These are phyloP conservation scores for Salticus scenicus DNA, from an alignment of 2,888 invertebrate genomes.

Conservation along the genomic window DNA sequence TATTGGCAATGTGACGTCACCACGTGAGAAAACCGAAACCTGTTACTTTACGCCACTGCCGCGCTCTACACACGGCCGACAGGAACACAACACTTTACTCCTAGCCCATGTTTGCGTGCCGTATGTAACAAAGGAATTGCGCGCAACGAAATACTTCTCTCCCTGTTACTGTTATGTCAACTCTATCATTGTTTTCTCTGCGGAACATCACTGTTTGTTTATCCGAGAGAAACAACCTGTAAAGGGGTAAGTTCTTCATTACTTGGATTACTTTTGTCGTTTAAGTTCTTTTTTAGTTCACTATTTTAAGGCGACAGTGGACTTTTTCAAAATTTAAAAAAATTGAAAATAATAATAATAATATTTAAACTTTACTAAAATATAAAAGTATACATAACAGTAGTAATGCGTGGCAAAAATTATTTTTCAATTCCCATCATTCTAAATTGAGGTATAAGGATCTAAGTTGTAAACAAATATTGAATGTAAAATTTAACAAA, in stretches of 20 bases:
- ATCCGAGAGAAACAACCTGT: background rate
- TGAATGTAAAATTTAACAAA: too few relatives aligned
- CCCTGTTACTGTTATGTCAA: slow-evolving; percentile 15
- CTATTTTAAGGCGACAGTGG: too few relatives aligned
- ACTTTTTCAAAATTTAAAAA: too few relatives aligned
- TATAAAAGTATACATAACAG: too few relatives aligned
- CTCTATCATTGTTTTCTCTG: slow-evolving; percentile 24
- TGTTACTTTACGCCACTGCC: slow-evolving; percentile 52
- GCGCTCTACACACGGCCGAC: slow-evolving; percentile 32
- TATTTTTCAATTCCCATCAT: too few relatives aligned
- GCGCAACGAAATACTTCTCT: slow-evolving; percentile 24
- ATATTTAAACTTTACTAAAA: too few relatives aligned
- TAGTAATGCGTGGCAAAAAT: too few relatives aligned
- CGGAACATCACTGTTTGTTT: background rate
- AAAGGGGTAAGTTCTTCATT: background rate
- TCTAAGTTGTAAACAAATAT: too few relatives aligned
- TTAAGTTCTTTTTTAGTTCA: too few relatives aligned
- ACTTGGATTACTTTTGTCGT: too few relatives aligned
- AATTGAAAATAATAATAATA: too few relatives aligned
- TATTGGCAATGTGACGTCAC: slow-evolving; percentile 71
- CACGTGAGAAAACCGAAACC: slow-evolving; percentile 71
- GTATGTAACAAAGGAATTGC: slow-evolving; percentile 17
- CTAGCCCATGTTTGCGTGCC: slow-evolving; percentile 36
- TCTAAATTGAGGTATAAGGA: too few relatives aligned
- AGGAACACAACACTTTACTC: slow-evolving; percentile 53